Conservation (phyloP, 2,888 invertebrate species). For the Pasiphila rectangulata region DNA sequence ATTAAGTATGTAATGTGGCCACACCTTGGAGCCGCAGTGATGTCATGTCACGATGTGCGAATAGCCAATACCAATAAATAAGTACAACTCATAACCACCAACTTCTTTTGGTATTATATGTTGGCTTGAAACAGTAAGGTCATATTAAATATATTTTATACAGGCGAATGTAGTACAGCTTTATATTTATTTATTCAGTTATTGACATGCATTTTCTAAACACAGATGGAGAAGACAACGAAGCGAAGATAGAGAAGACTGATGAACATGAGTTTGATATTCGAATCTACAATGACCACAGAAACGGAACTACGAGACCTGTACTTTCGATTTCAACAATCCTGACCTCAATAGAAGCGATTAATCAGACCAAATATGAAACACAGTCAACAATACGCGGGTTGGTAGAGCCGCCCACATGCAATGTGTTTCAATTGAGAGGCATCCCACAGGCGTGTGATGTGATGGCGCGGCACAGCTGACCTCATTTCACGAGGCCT, state of each 20-base stretch:
- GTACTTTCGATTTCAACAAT: conserved; percentile 15
- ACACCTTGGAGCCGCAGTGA: conserved; percentile 49
- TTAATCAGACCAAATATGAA: conserved; percentile 36
- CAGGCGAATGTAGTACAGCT: conserved; percentile 25
- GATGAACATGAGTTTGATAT: conserved; percentile 34
- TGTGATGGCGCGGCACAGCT: conserved; percentile 50
- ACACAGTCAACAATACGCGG: conserved; percentile 36
- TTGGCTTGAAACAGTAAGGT: conserved; percentile 38
- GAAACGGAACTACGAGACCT: conserved; percentile 13
- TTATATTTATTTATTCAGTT: conserved; percentile 31
- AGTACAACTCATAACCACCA: conserved; percentile 42
- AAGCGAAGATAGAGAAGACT: conserved; percentile 33
- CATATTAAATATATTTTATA: conserved; percentile 26
- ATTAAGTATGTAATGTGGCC: conserved; percentile 48
- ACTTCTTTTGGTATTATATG: conserved; percentile 34
- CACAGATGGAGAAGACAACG: conserved; percentile 40
- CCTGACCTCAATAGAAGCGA: conserved; percentile 31
- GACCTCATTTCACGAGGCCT: conserved; percentile 59
- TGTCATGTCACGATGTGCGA: conserved; percentile 46
- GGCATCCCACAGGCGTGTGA: conserved; percentile 48
- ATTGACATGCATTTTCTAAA: conserved; percentile 39
- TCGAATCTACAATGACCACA: conserved; percentile 17
- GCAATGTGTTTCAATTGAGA: conserved; percentile 61
- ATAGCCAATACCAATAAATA: conserved; percentile 43
- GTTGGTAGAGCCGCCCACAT: conserved; percentile 47